These are phyloP conservation scores for Phocides pigmalion DNA, from an alignment of 1,140 invertebrate genomes.

Conservation along the genomic window DNA sequence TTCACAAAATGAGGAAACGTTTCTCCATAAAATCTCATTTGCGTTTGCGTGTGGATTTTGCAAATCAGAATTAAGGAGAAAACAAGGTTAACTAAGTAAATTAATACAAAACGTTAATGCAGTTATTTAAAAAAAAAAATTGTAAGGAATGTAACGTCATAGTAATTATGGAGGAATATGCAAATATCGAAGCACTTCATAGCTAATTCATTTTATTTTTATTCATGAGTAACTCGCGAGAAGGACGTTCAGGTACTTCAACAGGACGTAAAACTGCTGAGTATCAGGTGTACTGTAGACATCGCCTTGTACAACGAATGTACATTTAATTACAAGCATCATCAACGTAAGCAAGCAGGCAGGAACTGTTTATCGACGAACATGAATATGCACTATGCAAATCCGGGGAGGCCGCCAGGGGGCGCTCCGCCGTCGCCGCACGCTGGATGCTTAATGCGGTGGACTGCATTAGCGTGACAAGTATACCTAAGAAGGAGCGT, in stretches of 20 bases:
- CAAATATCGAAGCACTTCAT: no score
- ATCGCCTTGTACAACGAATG: neutral
- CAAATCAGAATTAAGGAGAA: no score
- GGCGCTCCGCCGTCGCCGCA: neutral
- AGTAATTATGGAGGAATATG: no score
- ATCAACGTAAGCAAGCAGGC: neutral
- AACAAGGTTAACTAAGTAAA: no score
- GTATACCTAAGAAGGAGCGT: neutral
- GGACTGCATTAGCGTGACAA: constrained; percentile 4
- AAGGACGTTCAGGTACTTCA: neutral
- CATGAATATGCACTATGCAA: constrained; percentile 9
- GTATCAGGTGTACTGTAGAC: neutral
- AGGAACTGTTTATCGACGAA: neutral
- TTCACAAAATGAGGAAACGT: no score
- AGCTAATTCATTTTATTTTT: no score
- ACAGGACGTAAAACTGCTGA: neutral
- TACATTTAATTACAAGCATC: neutral
- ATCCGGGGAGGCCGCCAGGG: neutral
- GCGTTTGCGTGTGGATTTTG: no score
- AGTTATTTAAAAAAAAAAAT: no score
- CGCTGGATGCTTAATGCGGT: neutral
- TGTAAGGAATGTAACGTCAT: no score
- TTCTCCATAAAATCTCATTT: no score
- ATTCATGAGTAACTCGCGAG: neutral
- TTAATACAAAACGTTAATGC: no score